Conservation (phyloP, 2,113 vertebrate genomes). For the Mustelus asterias region DNA sequence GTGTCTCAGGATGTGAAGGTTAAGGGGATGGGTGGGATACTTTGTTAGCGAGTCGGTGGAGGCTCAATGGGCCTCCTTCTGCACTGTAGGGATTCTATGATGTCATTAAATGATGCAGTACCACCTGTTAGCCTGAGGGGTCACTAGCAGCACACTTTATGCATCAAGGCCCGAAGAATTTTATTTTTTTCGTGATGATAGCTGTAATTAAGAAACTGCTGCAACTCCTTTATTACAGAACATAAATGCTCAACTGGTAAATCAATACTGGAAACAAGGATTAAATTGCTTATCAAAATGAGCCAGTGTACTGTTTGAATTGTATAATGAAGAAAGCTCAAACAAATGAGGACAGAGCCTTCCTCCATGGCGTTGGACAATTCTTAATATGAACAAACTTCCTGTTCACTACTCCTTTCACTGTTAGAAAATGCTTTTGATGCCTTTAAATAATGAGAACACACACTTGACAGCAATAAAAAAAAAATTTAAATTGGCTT, state of each 20-base stretch:
- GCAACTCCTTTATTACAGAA: background rate
- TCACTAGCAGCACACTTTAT: background rate
- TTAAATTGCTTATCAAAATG: slow-evolving; percentile 31
- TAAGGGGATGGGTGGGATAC: too few relatives aligned
- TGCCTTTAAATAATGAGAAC: background rate
- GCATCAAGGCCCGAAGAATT: background rate
- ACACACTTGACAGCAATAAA: background rate
- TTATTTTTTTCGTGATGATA: background rate
- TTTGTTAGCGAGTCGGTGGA: too few relatives aligned
- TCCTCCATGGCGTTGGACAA: background rate
- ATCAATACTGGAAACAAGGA: slow-evolving; percentile 26
- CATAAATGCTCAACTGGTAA: slow-evolving; percentile 7
- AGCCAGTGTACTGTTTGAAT: background rate
- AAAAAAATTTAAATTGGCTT: background rate
- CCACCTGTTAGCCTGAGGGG: background rate
- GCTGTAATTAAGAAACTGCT: background rate
- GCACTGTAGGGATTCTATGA: too few relatives aligned
- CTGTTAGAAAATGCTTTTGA: background rate
- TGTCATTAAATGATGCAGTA: background rate
- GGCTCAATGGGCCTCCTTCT: too few relatives aligned
- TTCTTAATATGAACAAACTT: background rate
- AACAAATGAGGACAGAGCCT: background rate
- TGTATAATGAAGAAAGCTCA: slow-evolving; percentile 3
- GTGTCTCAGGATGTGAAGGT: too few relatives aligned
- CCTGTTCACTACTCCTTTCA: background rate